Evolutionary conservation across 2,888 invertebrate species (phyloP), one percentile per base, ranked within the genome.

Genomic region (Tyria jacobaeae): DNA sequence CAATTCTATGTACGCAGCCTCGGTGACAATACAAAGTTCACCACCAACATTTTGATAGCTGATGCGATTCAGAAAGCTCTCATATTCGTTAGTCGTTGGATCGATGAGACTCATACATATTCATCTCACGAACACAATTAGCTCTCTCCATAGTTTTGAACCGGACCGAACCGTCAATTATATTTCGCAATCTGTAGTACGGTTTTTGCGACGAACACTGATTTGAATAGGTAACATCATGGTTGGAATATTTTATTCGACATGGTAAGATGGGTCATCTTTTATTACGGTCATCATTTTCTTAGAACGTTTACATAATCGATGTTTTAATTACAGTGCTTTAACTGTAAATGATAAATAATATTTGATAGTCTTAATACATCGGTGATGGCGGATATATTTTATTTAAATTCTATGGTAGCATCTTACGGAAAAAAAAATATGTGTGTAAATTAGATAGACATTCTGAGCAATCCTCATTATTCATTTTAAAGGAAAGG

Each of bases 51-150:
- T 72, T 70, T 77, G 70, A 77, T 77, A 66, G 75, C 56, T 62
- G 76, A 77, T 78, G 64, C 70, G 54, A 64, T 76, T 71, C 76
- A 69, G 70, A 75, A 69, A 68, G 71, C 76, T 65, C 68, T 65
- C 71, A 75, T 73, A 78, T 78, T 78, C 71, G 78, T 76, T 78
- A 78, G 78, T 57, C 49, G 64, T n/a, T 39, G 69, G 76, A 78
- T 89, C 88, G 85, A 86, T 83, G 67, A 62, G 57, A 24, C 84
- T 88, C 90, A 91, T 90, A 70, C 87, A 91, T 91, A 91, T 91
- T 91, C 90, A 87, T 64, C 61, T 66, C 81, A 83, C 81, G 84
- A 82, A 85, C 85, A 85, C 89, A 90, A 90, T 91, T 91, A 90
- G 89, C 81, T 64, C 66, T 68, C 71, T 76, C 76, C 76, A 76